phyloP scores from a whole-genome alignment of 2,797 vertebrate genomes.

The Poeciliopsis infans region DNA sequence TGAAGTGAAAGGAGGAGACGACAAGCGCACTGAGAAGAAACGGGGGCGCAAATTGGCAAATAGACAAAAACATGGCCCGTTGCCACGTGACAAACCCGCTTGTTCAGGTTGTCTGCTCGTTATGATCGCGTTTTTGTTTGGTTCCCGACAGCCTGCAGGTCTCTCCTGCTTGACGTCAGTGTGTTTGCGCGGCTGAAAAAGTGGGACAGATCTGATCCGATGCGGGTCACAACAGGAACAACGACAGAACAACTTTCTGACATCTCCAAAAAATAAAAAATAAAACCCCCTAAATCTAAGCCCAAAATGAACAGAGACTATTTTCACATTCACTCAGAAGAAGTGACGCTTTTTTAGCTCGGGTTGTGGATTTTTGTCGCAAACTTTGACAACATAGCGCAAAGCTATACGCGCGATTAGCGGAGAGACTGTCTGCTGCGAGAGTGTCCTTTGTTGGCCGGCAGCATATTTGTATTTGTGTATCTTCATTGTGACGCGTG shows the following conservation, averaged over 20 bases:
- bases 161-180: constrained; percentile 32
- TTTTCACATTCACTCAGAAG: background rate
- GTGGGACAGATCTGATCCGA: constrained; percentile 50
- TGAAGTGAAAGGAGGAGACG: background rate
- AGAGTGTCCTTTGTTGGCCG: constrained; percentile 64
- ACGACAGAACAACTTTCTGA: constrained; percentile 16
- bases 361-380: background rate
- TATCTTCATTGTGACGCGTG: constrained; percentile 80
- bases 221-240: constrained; percentile 37
- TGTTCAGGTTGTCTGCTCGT: background rate
- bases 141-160: constrained; percentile 3
- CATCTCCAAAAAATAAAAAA: constrained; percentile 3
- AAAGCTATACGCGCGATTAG: constrained; percentile 61
- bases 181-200: constrained; percentile 54
- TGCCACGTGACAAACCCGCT: background rate
- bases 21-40: background rate
- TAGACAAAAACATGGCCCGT: background rate
- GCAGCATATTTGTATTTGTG: constrained; percentile 76
- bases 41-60: background rate
- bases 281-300: background rate
- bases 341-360: constrained; percentile 10
- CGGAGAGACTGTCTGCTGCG: constrained; percentile 30
- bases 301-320: background rate
- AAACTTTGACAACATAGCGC: constrained; percentile 50
- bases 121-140: background rate